phyloP scores from a whole-genome alignment of 2,797 vertebrate species.

The Pristis pectinata region DNA sequence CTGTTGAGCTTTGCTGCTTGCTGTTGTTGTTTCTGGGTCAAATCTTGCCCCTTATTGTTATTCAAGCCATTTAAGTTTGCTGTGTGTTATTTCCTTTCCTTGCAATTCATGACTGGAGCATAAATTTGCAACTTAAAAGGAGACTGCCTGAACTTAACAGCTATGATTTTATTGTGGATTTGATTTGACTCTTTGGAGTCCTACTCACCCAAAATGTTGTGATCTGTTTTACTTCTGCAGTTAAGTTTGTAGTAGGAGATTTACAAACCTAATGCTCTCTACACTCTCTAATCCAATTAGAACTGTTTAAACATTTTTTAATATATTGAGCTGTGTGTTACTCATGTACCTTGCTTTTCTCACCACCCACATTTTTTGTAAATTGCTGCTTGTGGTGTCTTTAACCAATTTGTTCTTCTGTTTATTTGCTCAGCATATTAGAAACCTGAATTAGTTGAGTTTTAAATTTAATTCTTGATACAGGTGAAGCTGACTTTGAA shows the following conservation, averaged over 20 bases:
- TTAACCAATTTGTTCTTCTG: neutral
- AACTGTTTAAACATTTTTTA: neutral
- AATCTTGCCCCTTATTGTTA: neutral
- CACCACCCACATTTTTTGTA: neutral
- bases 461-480: slow-evolving; percentile 10
- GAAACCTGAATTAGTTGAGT: slow-evolving; percentile 4
- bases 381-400: neutral
- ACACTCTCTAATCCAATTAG: neutral
- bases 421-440: neutral
- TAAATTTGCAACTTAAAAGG: neutral
- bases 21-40: neutral
- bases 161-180: neutral
- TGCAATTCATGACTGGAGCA: neutral
- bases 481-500: neutral
- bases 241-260: neutral
- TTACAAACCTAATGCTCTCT: neutral
- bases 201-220: neutral
- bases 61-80: neutral
- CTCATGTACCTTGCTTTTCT: neutral
- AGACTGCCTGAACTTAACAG: neutral
- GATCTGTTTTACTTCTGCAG: neutral
- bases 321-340: neutral
- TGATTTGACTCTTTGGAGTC: neutral
- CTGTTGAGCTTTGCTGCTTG: neutral
- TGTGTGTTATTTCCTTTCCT: neutral